Conservation (phyloP, 2,797 vertebrate species). For the Leuciscus waleckii region DNA sequence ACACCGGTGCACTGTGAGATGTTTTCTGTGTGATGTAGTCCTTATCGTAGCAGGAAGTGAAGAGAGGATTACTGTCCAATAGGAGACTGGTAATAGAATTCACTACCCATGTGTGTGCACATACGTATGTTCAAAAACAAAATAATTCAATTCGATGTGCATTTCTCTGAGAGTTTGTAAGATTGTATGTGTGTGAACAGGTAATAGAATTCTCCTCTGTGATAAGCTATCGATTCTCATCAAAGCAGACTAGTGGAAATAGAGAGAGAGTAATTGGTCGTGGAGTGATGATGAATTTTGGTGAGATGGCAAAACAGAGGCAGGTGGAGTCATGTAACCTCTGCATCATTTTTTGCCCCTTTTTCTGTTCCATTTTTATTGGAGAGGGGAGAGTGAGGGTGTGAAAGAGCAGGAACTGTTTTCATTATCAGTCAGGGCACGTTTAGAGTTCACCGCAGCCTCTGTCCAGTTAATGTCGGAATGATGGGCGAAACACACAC, state of each 20-base stretch:
- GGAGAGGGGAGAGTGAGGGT: slow-evolving; percentile 22
- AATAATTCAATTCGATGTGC: slow-evolving; percentile 28
- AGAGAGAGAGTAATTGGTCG: slow-evolving; percentile 40
- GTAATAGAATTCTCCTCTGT: slow-evolving; percentile 71
- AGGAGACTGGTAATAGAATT: slow-evolving; percentile 44
- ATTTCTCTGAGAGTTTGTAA: slow-evolving; percentile 23
- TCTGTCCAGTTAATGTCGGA: slow-evolving; percentile 62
- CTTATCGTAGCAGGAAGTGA: slow-evolving; percentile 10
- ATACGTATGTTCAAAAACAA: background rate
- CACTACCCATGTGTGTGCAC: slow-evolving; percentile 1
- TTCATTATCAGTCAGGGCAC: slow-evolving; percentile 60
- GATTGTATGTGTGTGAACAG: slow-evolving; percentile 9
- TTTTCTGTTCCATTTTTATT: slow-evolving; percentile 31
- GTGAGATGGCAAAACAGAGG: slow-evolving; percentile 21
- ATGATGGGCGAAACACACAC: slow-evolving; percentile 50
- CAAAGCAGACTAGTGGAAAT: slow-evolving; percentile 62
- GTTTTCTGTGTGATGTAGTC: slow-evolving; percentile 29
- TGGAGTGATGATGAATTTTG: slow-evolving; percentile 40
- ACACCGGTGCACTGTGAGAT: slow-evolving; percentile 32
- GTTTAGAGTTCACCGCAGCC: slow-evolving; percentile 59
- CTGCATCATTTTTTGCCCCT: background rate
- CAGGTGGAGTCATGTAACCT: slow-evolving; percentile 26
- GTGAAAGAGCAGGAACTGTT: slow-evolving; percentile 46
- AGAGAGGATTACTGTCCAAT: slow-evolving; percentile 34
- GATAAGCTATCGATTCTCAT: slow-evolving; percentile 74